These are phyloP conservation scores for Drosophila setifemur DNA, from an alignment of 1,140 invertebrate genomes.

Conservation along the genomic window DNA sequence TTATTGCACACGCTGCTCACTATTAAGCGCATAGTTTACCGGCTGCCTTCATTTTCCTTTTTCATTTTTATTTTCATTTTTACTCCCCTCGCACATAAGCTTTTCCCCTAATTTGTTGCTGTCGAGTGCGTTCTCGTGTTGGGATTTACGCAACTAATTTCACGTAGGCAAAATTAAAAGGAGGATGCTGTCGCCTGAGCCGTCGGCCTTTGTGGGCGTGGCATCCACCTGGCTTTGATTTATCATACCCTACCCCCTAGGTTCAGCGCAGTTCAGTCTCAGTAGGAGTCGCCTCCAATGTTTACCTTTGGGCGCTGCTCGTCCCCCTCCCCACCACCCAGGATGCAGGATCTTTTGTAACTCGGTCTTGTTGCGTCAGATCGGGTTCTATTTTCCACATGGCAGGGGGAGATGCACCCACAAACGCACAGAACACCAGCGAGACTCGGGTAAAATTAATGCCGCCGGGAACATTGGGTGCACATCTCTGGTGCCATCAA, in stretches of 20 bases:
- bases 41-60: constrained; percentile 52
- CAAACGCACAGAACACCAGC: not conserved
- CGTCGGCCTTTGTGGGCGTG: constrained; percentile 4
- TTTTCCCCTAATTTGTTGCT: constrained; percentile 61
- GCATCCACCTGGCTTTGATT: constrained; percentile 61
- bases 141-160: constrained; percentile 80
- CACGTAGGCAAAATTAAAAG: constrained; percentile 71
- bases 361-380: constrained; percentile 33
- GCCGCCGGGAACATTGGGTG: constrained; percentile 26
- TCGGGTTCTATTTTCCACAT: constrained; percentile 44
- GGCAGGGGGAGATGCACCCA: not conserved
- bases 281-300: constrained; percentile 11
- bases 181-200: constrained; percentile 18
- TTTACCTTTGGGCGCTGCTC: constrained; percentile 27
- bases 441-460: constrained; percentile 46
- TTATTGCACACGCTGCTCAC: constrained; percentile 61
- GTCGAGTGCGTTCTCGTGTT: constrained; percentile 76
- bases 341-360: constrained; percentile 51
- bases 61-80: too few species aligned
- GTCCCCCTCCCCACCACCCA: not conserved
- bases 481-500: constrained; percentile 12
- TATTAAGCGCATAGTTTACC: constrained; percentile 72
- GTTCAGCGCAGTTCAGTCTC: constrained; percentile 1
- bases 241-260: constrained; percentile 48
- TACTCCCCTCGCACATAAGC: constrained; percentile 58